Conservation (phyloP, 2,888 invertebrate species). For the Thecocarcelia acutangulata region DNA sequence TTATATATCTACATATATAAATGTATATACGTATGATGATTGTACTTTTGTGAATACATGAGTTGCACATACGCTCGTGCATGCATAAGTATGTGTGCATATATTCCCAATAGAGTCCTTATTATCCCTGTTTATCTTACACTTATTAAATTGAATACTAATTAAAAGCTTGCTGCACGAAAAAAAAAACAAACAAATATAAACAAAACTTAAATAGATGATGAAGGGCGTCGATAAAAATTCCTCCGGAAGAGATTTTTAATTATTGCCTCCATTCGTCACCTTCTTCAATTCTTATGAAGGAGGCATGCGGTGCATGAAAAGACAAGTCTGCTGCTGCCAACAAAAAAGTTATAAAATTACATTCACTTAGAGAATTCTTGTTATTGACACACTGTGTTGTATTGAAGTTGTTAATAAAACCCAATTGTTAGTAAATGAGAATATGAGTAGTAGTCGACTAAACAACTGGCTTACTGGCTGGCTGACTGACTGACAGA, state of each 20-base stretch:
- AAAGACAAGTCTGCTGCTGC: constrained; percentile 38
- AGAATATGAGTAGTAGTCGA: background rate
- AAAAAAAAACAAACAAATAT: constrained; percentile 10
- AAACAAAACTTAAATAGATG: constrained; percentile 22
- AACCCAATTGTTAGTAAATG: constrained; percentile 58
- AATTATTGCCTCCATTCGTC: constrained; percentile 53
- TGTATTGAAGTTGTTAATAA: constrained; percentile 54
- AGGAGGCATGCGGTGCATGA: constrained; percentile 15
- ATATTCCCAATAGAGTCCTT: constrained; percentile 5
- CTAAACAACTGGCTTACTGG: no score
- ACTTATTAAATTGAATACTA: constrained; percentile 65
- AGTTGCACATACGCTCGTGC: no score
- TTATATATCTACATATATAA: no score
- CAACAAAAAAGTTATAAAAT: constrained; percentile 28
- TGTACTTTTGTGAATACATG: no score
- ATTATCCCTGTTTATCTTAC: constrained; percentile 51
- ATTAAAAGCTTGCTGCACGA: constrained; percentile 66
- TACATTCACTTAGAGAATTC: constrained; percentile 16
- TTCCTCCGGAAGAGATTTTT: constrained; percentile 52
- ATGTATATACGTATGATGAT: no score
- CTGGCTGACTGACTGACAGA: constrained; percentile 6
- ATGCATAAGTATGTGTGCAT: background rate
- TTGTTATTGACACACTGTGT: constrained; percentile 60
- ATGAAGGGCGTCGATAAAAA: constrained; percentile 46
- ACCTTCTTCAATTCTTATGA: background rate